A percentile compares a stretch with the other conserved stretches of the same genome.
Conservation (phyloP, 2,113 vertebrate genomes). For the Nesoenas mayeri region DNA sequence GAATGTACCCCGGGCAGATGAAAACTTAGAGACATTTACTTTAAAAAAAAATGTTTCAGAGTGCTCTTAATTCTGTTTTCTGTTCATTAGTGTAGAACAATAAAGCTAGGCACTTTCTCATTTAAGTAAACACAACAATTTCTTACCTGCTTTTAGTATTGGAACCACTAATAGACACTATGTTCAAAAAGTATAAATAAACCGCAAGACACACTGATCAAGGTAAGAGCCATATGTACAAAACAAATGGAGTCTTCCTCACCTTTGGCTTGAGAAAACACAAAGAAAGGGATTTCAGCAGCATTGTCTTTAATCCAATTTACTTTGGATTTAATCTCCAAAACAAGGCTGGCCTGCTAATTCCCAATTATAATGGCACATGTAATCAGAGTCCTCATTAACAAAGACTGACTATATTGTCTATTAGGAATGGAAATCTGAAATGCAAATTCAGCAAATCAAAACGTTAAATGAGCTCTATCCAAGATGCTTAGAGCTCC, state of each 20-base stretch:
- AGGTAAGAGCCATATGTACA: slow-evolving; percentile 68
- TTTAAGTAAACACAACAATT: neutral
- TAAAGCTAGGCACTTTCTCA: neutral
- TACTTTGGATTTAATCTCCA: slow-evolving; percentile 82
- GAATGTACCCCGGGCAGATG: neutral
- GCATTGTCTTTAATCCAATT: slow-evolving; percentile 82
- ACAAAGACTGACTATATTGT: slow-evolving; percentile 84
- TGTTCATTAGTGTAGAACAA: neutral
- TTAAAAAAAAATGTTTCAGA: neutral
- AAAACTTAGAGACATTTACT: neutral
- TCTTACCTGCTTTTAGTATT: slow-evolving; percentile 24
- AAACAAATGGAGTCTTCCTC: slow-evolving; percentile 73
- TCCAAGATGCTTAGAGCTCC: slow-evolving; percentile 78
- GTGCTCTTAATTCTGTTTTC: neutral
- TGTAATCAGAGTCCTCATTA: slow-evolving; percentile 87
- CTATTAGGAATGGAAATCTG: slow-evolving; percentile 85
- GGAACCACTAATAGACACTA: neutral
- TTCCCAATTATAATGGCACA: slow-evolving; percentile 85
- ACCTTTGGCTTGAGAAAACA: slow-evolving; percentile 73
- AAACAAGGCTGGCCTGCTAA: slow-evolving; percentile 81
- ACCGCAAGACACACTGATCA: slow-evolving; percentile 55
- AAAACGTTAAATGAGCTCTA: slow-evolving; percentile 86
- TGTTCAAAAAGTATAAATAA: slow-evolving; percentile 56
- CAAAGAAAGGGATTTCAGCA: slow-evolving; percentile 68
- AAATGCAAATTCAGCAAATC: slow-evolving; percentile 88